Base-by-base conservation (phyloP, 2,113 vertebrate genomes). In the Marcusenius ussheri region DNA sequence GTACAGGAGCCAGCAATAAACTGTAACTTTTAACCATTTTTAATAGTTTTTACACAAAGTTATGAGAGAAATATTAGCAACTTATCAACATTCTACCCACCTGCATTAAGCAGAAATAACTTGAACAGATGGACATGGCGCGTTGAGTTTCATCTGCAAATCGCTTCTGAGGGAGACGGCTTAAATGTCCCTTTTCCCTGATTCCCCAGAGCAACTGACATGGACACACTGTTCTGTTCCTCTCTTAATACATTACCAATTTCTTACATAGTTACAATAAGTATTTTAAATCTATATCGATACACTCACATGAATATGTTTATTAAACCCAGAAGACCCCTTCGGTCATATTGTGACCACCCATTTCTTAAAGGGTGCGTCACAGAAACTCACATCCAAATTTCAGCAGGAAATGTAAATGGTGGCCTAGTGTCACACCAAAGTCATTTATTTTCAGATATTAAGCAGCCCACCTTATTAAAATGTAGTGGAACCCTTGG, bases 401-500 rank as follows among this genome's bases (percentile, higher is more conserved):
- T 42, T 80, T 42, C 35, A 35, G 31, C 17, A 42, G 74, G 74
- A 80, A 80, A 80, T 80, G 70, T 77, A 80, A 35, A 80, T 0
- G 74, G 35, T 80, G 74, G 74, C 74, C 74, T 39, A 80, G 15
- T 87, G n/a, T 53, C 50, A 53, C 85, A 35, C 49, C 85, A 87
- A 87, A 87, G 85, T 87, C 17, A 87, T 87, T 87, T 87, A 87
- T 87, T 53, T 87, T 56, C 5, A 39, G 85, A 87, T 47, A 87
- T 87, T 87, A 87, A 87, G 21, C 85, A 87, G 85, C 50, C 50
- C 85, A 87, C 50, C 85, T 87, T 87, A 87, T 87, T 56, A 87
- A 87, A 87, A 87, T 53, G 50, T 53, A 87, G 85, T 56, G 47
- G 50, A 42, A 56, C 31, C 85, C 85, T 50, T 31, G 47, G 85